Evolutionary conservation across 1,140 invertebrate species (phyloP).

Genomic region (Drosophila sulfurigaster): DNA sequence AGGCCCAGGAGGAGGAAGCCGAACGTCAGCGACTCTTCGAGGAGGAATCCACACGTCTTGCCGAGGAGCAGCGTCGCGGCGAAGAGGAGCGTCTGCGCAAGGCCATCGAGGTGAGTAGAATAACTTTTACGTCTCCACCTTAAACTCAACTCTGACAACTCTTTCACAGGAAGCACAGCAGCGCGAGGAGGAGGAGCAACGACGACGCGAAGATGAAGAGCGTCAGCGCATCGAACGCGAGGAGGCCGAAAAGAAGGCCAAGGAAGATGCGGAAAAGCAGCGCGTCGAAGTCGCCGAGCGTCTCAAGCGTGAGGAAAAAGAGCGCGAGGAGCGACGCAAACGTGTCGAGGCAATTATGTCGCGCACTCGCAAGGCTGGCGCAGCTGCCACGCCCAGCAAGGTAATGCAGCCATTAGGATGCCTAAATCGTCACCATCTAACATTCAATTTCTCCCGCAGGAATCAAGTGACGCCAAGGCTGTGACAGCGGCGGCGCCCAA

Average conservation of each 20-base stretch:
- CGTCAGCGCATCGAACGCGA: conserved; percentile 90
- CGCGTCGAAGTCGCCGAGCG: conserved; percentile 91
- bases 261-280: conserved; percentile 92
- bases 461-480: conserved; percentile 83
- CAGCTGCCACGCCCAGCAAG: conserved; percentile 84
- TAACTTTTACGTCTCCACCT: not conserved
- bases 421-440: not conserved
- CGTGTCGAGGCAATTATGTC: conserved; percentile 94
- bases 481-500: conserved; percentile 76
- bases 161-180: conserved; percentile 86
- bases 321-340: conserved; percentile 90
- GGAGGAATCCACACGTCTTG: conserved; percentile 90
- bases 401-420: conserved; percentile 31
- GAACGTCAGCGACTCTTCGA: conserved; percentile 92
- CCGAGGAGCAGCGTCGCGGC: conserved; percentile 89
- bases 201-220: conserved; percentile 88
- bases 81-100: conserved; percentile 91
- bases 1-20: conserved; percentile 93
- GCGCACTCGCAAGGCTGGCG: conserved; percentile 88
- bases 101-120: conserved; percentile 88
- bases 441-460: conserved; percentile 35
- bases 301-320: conserved; percentile 92
- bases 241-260: conserved; percentile 90
- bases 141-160: not conserved
- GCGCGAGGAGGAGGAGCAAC: conserved; percentile 89